Base-by-base conservation (phyloP, 2,888 invertebrate genomes). In the Xestia c-nigrum region DNA sequence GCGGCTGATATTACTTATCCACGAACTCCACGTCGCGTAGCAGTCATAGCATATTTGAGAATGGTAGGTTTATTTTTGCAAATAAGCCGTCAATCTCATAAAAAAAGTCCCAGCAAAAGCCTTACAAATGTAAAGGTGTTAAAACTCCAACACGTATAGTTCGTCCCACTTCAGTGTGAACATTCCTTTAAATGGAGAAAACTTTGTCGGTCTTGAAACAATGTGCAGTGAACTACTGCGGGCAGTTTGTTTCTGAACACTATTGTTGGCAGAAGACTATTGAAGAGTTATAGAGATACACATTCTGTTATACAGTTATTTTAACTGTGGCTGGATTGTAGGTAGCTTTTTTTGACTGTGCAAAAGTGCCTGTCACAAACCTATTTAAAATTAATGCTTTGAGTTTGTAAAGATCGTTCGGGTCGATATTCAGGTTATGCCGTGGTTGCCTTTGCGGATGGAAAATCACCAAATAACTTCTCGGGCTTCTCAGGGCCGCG, bases 191-290 rank as follows among this genome's bases (percentile, higher is more conserved):
- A 50, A 46, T 40, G 74, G 0, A 72, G 65, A 12, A 24, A 80
- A 79, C 46, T 82, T 82, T 47, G 68, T 79, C 19, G 38, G n/a
- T 38, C 38, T 40, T 64, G 70, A 74, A 83, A 82, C 82, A 82
- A 82, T 74, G 59, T 59, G 61, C 16, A 14, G 67, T 50, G 61
- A 40, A 24, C 24, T 19, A 19, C 63, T 72, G 79, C 57, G 16
- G 16, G 16, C 66, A 24, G 70, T 76, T 47, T 31, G 78, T 81
- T 70, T 47, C 71, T 71, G 43, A 31, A 43, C 47, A 59, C 46
- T 31, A 72, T 83, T 78, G 83, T 77, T 19, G 21, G 14, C 52
- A 16, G 10, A n/a, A 57, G 59, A 61, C 71, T 61, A 72, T 74
- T 79, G 74, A 72, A 72, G 55, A 72, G 68, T 73, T 78, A 46